phyloP scores from a whole-genome alignment of 2,888 invertebrate genomes.

The Noctua janthe region DNA sequence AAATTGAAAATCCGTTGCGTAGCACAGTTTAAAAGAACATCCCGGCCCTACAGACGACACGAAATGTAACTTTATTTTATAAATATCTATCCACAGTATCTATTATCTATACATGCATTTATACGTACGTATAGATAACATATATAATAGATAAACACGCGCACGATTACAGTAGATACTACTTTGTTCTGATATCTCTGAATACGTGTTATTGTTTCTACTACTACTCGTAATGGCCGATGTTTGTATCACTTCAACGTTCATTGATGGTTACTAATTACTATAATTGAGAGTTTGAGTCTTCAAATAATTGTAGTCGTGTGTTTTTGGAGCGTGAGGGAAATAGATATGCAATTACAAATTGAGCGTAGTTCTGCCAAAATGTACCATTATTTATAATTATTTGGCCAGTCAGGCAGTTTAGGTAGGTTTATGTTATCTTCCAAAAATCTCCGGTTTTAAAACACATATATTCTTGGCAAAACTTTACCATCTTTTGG shows the following conservation, averaged over 20 bases:
- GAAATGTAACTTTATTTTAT: not conserved
- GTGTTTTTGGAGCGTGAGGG: not conserved
- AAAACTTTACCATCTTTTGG: not conserved
- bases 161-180: constrained; percentile 7
- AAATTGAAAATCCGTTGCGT: too few species aligned
- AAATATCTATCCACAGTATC: not conserved
- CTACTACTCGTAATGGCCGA: constrained; percentile 2
- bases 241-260: constrained; percentile 9
- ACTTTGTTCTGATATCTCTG: constrained; percentile 22
- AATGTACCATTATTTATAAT: not conserved
- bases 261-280: constrained; percentile 16
- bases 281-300: constrained; percentile 1
- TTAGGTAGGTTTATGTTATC: not conserved
- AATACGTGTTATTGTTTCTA: constrained; percentile 29
- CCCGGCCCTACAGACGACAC: not conserved
- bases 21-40: not conserved
- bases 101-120: not conserved
- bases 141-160: constrained; percentile 2
- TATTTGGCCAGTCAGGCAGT: not conserved
- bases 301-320: not conserved
- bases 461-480: not conserved
- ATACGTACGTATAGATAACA: not conserved
- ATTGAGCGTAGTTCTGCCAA: not conserved
- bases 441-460: not conserved
- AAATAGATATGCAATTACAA: not conserved